These are phyloP conservation scores for Chironomus striatipennis DNA, from an alignment of 1,140 invertebrate species.

Conservation along the genomic window DNA sequence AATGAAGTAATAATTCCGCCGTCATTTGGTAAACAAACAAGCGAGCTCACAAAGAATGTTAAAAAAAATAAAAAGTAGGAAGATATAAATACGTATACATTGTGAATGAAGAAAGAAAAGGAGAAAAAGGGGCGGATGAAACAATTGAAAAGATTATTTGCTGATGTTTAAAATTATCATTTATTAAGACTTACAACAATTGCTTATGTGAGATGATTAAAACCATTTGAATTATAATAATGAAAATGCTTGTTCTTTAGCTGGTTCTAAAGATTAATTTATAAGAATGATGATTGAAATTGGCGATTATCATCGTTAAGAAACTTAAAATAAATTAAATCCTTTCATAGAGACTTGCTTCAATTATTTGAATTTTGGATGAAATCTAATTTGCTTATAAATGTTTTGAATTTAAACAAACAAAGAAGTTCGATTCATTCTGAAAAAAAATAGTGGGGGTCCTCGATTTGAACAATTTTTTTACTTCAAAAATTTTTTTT, in stretches of 20 bases:
- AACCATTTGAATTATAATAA: too few relatives aligned
- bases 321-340: neutral
- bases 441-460: too few relatives aligned
- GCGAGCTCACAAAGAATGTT: neutral
- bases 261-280: too few relatives aligned
- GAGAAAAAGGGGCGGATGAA: neutral
- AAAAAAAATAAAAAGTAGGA: neutral
- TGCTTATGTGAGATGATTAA: too few relatives aligned
- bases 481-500: too few relatives aligned
- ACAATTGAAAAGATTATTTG: slow-evolving; percentile 14
- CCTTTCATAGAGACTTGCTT: neutral
- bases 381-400: neutral
- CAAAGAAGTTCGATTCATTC: neutral
- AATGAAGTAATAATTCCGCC: slow-evolving; percentile 21
- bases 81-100: neutral
- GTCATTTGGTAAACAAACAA: slow-evolving; percentile 1
- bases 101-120: too few relatives aligned
- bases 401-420: neutral
- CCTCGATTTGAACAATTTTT: too few relatives aligned
- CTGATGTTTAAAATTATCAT: slow-evolving; percentile 9
- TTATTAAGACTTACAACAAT: neutral
- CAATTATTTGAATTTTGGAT: neutral
- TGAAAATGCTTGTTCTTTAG: too few relatives aligned
- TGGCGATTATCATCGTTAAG: too few relatives aligned
- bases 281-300: too few relatives aligned